Conservation (phyloP, 64 coral and sea anemone species). For the Montipora foliosa region DNA sequence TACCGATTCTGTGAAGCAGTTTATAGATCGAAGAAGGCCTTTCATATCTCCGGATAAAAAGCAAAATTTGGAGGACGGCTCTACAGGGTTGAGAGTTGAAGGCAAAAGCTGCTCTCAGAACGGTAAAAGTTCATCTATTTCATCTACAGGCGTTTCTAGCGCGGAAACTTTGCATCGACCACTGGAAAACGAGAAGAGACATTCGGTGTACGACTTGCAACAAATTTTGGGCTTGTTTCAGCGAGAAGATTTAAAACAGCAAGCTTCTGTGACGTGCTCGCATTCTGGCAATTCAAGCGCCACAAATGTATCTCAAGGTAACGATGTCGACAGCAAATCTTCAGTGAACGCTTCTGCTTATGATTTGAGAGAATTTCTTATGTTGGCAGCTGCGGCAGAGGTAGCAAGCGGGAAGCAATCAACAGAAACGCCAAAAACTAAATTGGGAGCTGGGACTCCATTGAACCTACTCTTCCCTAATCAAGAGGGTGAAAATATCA, state of each 20-base stretch:
- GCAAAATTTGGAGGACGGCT: conserved; percentile 10
- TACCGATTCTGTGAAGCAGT: not conserved
- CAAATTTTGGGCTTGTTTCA: conserved; percentile 83
- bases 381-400: conserved; percentile 19
- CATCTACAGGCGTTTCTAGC: not conserved
- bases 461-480: not conserved
- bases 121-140: not conserved
- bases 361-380: conserved; percentile 81
- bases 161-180: not conserved
- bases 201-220: conserved; percentile 79
- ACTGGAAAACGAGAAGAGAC: conserved; percentile 40
- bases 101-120: conserved; percentile 58
- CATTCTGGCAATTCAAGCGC: not conserved
- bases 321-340: not conserved
- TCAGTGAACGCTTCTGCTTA: conserved; percentile 62
- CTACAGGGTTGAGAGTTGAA: conserved; percentile 30
- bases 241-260: conserved; percentile 37
- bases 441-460: not conserved
- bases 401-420: not conserved
- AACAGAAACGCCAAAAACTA: not conserved
- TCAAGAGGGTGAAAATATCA: not conserved
- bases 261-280: not conserved
- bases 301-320: too few species aligned
- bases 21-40: conserved; percentile 13
- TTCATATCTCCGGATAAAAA: conserved; percentile 43